Base-by-base conservation (phyloP, 2,797 vertebrate genomes). In the Telmatherina bonti region DNA sequence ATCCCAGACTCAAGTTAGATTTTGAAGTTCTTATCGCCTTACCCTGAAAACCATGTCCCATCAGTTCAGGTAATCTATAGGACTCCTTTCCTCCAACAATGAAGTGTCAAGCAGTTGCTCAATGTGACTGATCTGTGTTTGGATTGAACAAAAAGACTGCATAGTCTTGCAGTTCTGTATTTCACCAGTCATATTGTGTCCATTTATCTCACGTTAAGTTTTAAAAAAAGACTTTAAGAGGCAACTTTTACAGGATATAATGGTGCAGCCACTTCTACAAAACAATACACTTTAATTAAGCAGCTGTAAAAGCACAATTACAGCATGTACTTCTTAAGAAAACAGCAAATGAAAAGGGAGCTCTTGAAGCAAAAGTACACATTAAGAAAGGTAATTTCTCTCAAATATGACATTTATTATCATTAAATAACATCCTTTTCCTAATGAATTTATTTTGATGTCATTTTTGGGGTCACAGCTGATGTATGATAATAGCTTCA, bases 11-110 rank as follows among this genome's bases (percentile, higher is more conserved):
- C 73, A 82, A 85, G 85, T 93, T 89, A 90, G 87, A 90, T 86
- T 93, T 90, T 83, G 35, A 90, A 89, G 80, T 91, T 91, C 88
- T 94, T 94, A 94, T 93, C 93, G 72, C 64, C 74, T 79, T 56
- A 65, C 78, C 86, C 78, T 80, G 64, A 78, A 79, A 90, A 64
- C 79, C 52, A 54, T 74, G 60, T 72, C 45, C 83, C 84, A 91
- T 93, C 91, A 90, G 71, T 85, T 81, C 77, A 75, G 62, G 52
- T 90, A 91, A 93, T 93, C 89, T 88, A 64, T 82, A 84, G 72
- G 71, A 60, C 59, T 74, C 79, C 79, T 74, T 84, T 83, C 84
- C 54, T 76, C 73, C 85, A 86, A 86, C 87, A 87, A 87, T 66
- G 67, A 64, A 15, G 31, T 30, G 35, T 71, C 81, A 87, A 88